A percentile compares a stretch with the other conserved stretches of the same genome.
Evolutionary conservation across 2,113 vertebrate genomes (phyloP).

Genomic region (Boleophthalmus pectinirostris): DNA sequence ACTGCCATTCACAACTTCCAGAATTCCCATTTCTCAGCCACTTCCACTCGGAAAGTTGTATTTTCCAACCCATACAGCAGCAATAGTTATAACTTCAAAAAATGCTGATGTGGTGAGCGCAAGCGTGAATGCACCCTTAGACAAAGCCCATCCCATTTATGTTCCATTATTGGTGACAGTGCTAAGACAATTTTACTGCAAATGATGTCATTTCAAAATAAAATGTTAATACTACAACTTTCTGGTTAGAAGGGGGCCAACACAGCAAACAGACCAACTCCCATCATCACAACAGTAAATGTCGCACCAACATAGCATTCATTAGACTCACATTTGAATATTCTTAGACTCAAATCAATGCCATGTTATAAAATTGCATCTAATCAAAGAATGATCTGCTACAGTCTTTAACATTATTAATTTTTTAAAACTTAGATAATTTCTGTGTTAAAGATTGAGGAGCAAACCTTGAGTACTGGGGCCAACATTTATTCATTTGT

Average conservation of each 20-base stretch:
- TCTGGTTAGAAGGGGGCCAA: not conserved
- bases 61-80: not conserved
- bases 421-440: not conserved
- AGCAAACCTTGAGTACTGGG: not conserved
- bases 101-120: no score
- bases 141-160: no score
- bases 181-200: no score
- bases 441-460: not conserved
- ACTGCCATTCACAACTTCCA: no score
- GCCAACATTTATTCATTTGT: no score
- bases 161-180: no score
- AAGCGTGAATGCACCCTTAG: no score
- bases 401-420: not conserved
- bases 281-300: not conserved
- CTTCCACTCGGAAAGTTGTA: not conserved
- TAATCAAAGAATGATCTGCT: not conserved
- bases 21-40: not conserved
- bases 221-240: not conserved
- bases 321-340: not conserved
- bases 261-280: not conserved
- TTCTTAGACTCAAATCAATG: not conserved
- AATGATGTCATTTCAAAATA: not conserved
- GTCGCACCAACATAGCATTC: not conserved
- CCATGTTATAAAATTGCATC: not conserved
- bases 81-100: no score